Percentiles rank a stretch among this genome's conserved stretches.
These are phyloP conservation scores for Aurelia sp. DNA, from an alignment of 30 jellyfish, hydroid and myxozoan species.

Conservation along the genomic window DNA sequence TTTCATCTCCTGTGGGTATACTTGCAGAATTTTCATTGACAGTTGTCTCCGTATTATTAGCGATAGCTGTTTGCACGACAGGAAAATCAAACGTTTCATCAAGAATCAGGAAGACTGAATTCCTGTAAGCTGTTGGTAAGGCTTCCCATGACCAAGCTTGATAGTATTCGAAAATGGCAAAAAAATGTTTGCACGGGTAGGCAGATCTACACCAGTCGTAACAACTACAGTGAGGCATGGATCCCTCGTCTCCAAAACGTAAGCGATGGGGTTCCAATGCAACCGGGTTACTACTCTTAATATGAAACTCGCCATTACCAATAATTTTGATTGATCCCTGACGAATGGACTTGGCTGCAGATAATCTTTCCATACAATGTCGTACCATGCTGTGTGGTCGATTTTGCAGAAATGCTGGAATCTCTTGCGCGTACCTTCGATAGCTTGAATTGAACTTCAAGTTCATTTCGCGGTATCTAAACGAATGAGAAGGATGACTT, in stretches of 20 bases:
- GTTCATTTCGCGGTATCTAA: background rate
- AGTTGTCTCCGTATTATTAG: no score
- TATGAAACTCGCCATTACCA: slow-evolving; percentile 18
- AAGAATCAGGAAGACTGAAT: slow-evolving; percentile 45
- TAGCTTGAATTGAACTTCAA: background rate
- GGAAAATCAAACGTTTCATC: slow-evolving; percentile 7
- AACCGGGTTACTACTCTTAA: slow-evolving; percentile 9
- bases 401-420: slow-evolving; percentile 30
- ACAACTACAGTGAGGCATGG: slow-evolving; percentile 53
- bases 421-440: background rate
- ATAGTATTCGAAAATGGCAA: background rate
- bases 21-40: no score
- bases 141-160: slow-evolving; percentile 44
- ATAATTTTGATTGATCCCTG: background rate
- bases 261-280: slow-evolving; percentile 15
- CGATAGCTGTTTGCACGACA: no score
- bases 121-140: slow-evolving; percentile 22
- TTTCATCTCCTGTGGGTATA: no score
- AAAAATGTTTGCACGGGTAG: slow-evolving; percentile 51
- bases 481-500: background rate
- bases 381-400: slow-evolving; percentile 42
- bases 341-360: slow-evolving; percentile 11
- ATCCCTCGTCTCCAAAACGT: slow-evolving; percentile 44
- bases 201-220: slow-evolving; percentile 24
- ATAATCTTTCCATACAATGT: slow-evolving; percentile 18